A percentile compares a stretch with the other conserved stretches of the same genome.
phyloP scores from a whole-genome alignment of 2,888 invertebrate species.

The Argyresthia goedartella region DNA sequence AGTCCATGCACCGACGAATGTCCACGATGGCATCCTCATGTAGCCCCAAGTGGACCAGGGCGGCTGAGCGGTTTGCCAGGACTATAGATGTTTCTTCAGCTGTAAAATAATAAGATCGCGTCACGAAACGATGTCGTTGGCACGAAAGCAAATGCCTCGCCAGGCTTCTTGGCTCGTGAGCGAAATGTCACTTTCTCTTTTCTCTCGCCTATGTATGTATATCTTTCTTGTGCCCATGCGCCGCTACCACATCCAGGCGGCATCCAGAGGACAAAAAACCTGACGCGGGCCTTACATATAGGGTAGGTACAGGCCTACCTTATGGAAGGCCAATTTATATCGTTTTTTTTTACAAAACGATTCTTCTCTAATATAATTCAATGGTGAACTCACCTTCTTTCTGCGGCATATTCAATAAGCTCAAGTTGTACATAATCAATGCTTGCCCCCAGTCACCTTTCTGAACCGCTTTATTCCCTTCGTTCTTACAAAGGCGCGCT shows the following conservation, averaged over 20 bases:
- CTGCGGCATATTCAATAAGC: conserved; percentile 76
- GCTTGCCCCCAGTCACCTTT: conserved; percentile 78
- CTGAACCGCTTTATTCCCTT: conserved; percentile 81
- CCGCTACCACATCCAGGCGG: too few species aligned
- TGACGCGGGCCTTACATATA: too few species aligned
- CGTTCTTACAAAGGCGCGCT: conserved; percentile 76
- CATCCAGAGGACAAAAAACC: too few species aligned
- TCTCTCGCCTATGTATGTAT: too few species aligned
- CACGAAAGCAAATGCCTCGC: too few species aligned
- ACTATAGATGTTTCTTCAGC: conserved; percentile 76
- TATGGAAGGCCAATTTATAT: too few species aligned
- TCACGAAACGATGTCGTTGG: too few species aligned
- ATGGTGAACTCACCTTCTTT: conserved; percentile 65
- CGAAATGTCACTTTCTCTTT: too few species aligned
- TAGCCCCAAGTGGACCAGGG: conserved; percentile 79
- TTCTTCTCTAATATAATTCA: background rate
- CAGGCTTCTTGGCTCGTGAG: too few species aligned
- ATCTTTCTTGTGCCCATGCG: too few species aligned
- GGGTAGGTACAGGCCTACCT: too few species aligned
- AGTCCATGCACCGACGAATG: conserved; percentile 74
- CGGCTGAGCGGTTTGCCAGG: conserved; percentile 85
- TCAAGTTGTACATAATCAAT: conserved; percentile 77
- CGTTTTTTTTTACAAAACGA: too few species aligned
- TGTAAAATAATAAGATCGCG: conserved; percentile 20
- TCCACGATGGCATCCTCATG: conserved; percentile 78